Evolutionary conservation across 2,797 vertebrate species (phyloP), one percentile per base, ranked within the genome.

Genomic region (Helostoma temminkii): DNA sequence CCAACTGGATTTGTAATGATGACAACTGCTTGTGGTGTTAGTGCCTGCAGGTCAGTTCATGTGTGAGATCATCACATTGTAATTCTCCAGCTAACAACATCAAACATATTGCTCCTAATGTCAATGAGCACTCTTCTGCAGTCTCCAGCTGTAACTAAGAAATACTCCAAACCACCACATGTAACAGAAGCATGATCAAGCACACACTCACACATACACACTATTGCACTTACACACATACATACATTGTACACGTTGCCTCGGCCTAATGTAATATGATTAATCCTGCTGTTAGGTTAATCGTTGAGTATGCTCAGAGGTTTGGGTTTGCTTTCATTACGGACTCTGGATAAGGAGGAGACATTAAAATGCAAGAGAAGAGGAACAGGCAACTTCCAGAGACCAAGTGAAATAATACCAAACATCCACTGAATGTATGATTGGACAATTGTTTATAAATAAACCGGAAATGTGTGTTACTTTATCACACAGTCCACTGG

Each of bases 321-420:
- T 73, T 72, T 59, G 48, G 82, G 64, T 70, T 64, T 57, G 52
- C 63, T 84, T 74, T 74, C 69, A 83, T 76, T 74, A 82, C 47
- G 32, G 37, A 54, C 43, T 30, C 62, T 36, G 62, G 74, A 52
- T 47, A 65, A 72, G 42, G 30, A 42, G 50, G 25, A 64, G 12
- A 43, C 25, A 34, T 67, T 71, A 16, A 30, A 25, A 60, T 55
- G 15, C 43, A 50, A 30, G 16, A 11, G 41, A 67, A 58, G 21
- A 11, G 64, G 37, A 53, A 28, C 42, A 37, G 28, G 56, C 57
- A 64, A 45, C 26, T 49, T 46, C 61, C 43, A 47, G 21, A 49
- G 61, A 62, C 43, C 14, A 45, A 64, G 52, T 32, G 26, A 61
- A 58, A 61, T 37, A 39, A 37, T 16, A 37, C 12, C n/a, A 37